Conservation (phyloP, 1,140 invertebrate genomes). For the Cydia splendana region DNA sequence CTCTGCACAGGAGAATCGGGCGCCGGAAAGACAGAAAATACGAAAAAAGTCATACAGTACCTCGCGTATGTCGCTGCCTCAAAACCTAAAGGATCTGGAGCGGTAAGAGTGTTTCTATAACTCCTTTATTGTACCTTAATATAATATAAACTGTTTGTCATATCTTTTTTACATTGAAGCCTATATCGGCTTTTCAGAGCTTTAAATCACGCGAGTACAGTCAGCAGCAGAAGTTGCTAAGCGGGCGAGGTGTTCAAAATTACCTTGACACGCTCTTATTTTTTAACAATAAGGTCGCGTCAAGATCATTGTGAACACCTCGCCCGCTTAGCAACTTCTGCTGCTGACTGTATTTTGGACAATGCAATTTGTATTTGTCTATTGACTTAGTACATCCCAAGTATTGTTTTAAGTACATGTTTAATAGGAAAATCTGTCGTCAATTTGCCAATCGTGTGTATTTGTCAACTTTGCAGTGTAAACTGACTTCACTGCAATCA, state of each 20-base stretch:
- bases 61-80: slow-evolving; percentile 98
- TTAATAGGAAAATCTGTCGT: background rate
- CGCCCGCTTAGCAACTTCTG: too few species aligned
- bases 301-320: too few species aligned
- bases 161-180: background rate
- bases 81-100: slow-evolving; percentile 93
- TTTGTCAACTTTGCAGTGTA: background rate
- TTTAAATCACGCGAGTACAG: background rate
- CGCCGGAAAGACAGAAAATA: slow-evolving; percentile 99
- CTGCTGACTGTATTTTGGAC: too few species aligned
- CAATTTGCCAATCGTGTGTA: background rate
- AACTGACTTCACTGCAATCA: too few species aligned
- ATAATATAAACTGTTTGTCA: background rate
- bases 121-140: background rate
- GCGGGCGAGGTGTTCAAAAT: too few species aligned
- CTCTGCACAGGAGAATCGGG: slow-evolving; percentile 99
- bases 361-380: background rate
- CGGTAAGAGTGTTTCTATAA: slow-evolving; percentile 81
- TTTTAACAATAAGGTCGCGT: too few species aligned
- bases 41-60: slow-evolving; percentile 99
- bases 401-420: background rate
- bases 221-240: too few species aligned
- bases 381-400: background rate
- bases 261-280: too few species aligned
- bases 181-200: background rate